Base-by-base conservation (phyloP, 2,888 invertebrate genomes). In the Altica lythri region DNA sequence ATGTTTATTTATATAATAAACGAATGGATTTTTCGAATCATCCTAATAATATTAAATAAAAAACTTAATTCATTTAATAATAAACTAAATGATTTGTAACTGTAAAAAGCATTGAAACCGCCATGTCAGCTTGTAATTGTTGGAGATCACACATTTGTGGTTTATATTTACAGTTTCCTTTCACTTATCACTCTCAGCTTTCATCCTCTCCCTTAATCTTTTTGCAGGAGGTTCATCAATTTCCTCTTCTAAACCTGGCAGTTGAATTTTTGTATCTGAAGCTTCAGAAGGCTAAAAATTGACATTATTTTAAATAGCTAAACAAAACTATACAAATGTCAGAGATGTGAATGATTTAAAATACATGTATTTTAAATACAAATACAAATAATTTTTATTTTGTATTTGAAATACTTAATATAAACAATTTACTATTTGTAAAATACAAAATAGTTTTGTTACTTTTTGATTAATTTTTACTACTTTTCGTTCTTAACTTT, bases 231-330 rank as follows among this genome's bases (percentile, higher is more conserved):
- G 78, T 55, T 77, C 77, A 14, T 75, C 74, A 13, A 72, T 65
- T 19, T 78, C 78, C 56, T 80, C 79, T 42, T 82, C 83, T 57
- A 89, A 78, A 17, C 87, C 88, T 10, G 88, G 88, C 61, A 89
- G 79, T 70, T 86, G 85, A 67, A 89, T 88, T 75, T 88, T 86
- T 12, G 89, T 89, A 67, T 89, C 88, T 2, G 88, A 86, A n/a
- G 89, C 89, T 78, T 88, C 88, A 4, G 88, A 87, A 9, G 89
- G 89, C 88, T 89, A 79, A 1, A 60, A 62, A 55, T 25, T 6
- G 32, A 43, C 8, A 29, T 30, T 12, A 30, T 30, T 22, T 29
- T 38, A 18, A 35, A 29, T 32, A 32, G 2, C 2, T 37, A 6
- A 46, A 13, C 5, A 2, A 18, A 30, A n/a, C n/a, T n/a, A n/a